Evolutionary conservation across 1,140 invertebrate species (phyloP).

Genomic region (Brachionus asplanchnoidis): DNA sequence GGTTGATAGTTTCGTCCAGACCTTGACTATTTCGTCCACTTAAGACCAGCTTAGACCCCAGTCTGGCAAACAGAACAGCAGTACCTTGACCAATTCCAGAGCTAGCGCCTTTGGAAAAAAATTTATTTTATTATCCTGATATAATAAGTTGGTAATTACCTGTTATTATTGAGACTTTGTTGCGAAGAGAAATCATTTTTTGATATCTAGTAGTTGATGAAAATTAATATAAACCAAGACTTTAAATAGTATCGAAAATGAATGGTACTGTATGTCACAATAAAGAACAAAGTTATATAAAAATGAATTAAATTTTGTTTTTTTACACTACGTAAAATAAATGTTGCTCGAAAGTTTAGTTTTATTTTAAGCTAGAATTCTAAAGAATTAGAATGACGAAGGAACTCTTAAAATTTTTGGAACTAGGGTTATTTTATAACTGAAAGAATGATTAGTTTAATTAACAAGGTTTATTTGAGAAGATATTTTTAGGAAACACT

Average conservation of each 20-base stretch:
- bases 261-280: background rate
- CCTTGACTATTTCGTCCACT: constrained; percentile 70
- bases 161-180: constrained; percentile 33
- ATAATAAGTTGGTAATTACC: background rate
- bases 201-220: background rate
- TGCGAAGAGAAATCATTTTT: constrained; percentile 1
- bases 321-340: background rate
- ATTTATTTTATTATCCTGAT: background rate
- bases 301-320: background rate
- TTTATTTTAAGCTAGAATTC: background rate
- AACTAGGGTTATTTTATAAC: background rate
- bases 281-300: background rate
- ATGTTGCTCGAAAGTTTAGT: background rate
- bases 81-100: constrained; percentile 79
- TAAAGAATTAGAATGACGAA: background rate
- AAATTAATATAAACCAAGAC: background rate
- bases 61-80: constrained; percentile 68
- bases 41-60: constrained; percentile 67
- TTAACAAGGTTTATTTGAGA: no score
- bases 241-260: background rate
- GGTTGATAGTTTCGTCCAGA: constrained; percentile 63
- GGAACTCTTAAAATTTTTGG: background rate
- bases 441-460: background rate
- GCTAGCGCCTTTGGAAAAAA: constrained; percentile 63
- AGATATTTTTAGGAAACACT: no score